Conservation (phyloP, 2,797 vertebrate species). For the Trachurus trachurus region DNA sequence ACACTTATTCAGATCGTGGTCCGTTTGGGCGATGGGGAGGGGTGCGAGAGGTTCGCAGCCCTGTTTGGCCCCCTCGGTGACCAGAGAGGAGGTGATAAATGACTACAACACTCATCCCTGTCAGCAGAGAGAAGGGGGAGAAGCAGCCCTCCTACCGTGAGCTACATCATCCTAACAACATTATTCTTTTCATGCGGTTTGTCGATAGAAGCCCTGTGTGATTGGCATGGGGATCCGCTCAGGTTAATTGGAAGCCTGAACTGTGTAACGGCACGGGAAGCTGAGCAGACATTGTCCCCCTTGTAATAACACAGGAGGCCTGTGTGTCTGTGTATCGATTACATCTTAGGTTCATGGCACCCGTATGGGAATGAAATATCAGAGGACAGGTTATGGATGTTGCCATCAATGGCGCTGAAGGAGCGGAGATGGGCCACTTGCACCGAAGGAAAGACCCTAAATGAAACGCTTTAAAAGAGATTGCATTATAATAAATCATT, state of each 20-base stretch:
- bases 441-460: slow-evolving; percentile 36
- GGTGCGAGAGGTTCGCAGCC: slow-evolving; percentile 74
- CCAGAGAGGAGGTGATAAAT: slow-evolving; percentile 91
- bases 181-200: slow-evolving; percentile 89
- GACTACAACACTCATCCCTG: slow-evolving; percentile 87
- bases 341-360: slow-evolving; percentile 84
- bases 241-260: slow-evolving; percentile 93
- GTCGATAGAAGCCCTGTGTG: slow-evolving; percentile 87
- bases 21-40: slow-evolving; percentile 78
- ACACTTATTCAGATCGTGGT: slow-evolving; percentile 63
- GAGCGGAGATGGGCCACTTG: slow-evolving; percentile 73
- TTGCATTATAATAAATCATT: slow-evolving; percentile 29
- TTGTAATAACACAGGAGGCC: slow-evolving; percentile 86
- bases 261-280: slow-evolving; percentile 89
- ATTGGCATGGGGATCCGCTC: slow-evolving; percentile 89
- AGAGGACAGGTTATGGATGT: slow-evolving; percentile 88
- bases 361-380: slow-evolving; percentile 86
- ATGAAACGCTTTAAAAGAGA: slow-evolving; percentile 49
- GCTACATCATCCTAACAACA: slow-evolving; percentile 89
- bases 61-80: slow-evolving; percentile 80
- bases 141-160: slow-evolving; percentile 82
- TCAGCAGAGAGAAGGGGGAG: slow-evolving; percentile 76
- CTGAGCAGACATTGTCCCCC: slow-evolving; percentile 86
- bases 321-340: slow-evolving; percentile 89
- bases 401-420: slow-evolving; percentile 75